Evolutionary conservation across 1,140 invertebrate genomes (phyloP).

Genomic region (Charaxes varanes): DNA sequence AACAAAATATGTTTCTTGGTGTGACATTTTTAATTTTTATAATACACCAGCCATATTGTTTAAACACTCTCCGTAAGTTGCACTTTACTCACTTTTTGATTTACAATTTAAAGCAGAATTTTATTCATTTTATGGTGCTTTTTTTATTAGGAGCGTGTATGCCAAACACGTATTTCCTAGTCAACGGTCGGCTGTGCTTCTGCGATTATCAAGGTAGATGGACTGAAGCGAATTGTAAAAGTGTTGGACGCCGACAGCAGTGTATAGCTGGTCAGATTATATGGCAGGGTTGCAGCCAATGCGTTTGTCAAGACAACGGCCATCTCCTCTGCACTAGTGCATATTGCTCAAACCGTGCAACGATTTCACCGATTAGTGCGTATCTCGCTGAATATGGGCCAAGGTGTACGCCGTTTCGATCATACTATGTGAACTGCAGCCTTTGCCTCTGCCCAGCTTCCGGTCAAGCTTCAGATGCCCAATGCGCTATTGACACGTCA

Average conservation of each 20-base stretch:
- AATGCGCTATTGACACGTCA: slow-evolving; percentile 41
- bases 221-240: slow-evolving; percentile 33
- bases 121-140: slow-evolving; percentile 2
- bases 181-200: slow-evolving; percentile 39
- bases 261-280: slow-evolving; percentile 41
- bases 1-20: slow-evolving; percentile 31
- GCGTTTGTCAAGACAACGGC: slow-evolving; percentile 44
- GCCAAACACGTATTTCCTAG: slow-evolving; percentile 39
- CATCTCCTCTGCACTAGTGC: slow-evolving; percentile 37
- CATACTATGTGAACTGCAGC: slow-evolving; percentile 52
- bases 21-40: slow-evolving; percentile 37
- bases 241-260: slow-evolving; percentile 24
- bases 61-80: slow-evolving; percentile 28
- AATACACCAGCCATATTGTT: slow-evolving; percentile 24
- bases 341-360: slow-evolving; percentile 21
- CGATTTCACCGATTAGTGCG: not conserved
- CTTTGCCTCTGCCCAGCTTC: slow-evolving; percentile 51
- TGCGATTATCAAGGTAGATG: slow-evolving; percentile 40
- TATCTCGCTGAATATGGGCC: slow-evolving; percentile 14
- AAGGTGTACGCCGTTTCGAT: slow-evolving; percentile 46
- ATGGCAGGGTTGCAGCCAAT: slow-evolving; percentile 43
- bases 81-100: slow-evolving; percentile 3
- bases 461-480: slow-evolving; percentile 33
- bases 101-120: slow-evolving; percentile 1
- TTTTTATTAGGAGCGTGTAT: slow-evolving; percentile 32